Conservation (phyloP, 2,113 vertebrate species). For the Myotis davidii region DNA sequence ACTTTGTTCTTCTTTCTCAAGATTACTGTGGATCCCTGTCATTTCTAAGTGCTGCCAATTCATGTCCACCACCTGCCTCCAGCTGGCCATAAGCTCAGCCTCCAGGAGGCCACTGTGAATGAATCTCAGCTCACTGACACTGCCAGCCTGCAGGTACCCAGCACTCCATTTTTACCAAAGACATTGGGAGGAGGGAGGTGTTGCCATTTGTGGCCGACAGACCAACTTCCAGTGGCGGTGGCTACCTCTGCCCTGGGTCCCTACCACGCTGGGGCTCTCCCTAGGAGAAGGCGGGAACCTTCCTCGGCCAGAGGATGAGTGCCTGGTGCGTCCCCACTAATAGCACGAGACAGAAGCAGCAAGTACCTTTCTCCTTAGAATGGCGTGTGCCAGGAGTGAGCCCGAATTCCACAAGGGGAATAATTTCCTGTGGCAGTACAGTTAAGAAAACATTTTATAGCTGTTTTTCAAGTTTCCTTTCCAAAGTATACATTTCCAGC, state of each 20-base stretch:
- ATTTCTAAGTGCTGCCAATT: not conserved
- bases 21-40: not conserved
- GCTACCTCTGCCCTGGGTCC: not conserved
- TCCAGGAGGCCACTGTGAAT: not conserved
- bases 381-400: not conserved
- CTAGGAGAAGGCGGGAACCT: not conserved
- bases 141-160: rapidly evolving
- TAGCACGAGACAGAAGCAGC: rapidly evolving
- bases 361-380: no score
- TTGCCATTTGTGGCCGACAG: no score
- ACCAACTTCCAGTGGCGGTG: not conserved
- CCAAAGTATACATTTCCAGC: not conserved
- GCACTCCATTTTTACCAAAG: not conserved
- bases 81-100: not conserved
- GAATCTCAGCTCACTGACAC: rapidly evolving
- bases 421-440: no score
- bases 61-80: rapidly evolving
- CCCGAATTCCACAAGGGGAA: not conserved
- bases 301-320: not conserved
- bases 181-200: not conserved
- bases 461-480: not conserved
- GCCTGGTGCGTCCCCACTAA: not conserved
- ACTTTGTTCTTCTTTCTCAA: not conserved
- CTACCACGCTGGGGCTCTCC: not conserved
- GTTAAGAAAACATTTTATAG: not conserved